Conservation (phyloP, 1,140 invertebrate genomes). For the Drosophila navojoa region DNA sequence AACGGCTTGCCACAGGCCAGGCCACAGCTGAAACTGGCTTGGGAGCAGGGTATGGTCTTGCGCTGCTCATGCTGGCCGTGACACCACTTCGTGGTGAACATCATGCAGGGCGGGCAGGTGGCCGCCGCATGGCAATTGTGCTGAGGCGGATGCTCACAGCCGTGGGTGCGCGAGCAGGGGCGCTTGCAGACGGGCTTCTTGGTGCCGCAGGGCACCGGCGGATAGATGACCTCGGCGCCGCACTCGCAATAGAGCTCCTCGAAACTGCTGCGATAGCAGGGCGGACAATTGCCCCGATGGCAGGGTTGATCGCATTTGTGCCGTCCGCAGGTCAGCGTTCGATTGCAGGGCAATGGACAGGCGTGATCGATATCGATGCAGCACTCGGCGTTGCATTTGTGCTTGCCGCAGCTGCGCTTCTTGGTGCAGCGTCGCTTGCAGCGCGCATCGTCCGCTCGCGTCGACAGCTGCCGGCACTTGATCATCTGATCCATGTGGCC, state of each 20-base stretch:
- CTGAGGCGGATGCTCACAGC: conserved; percentile 91
- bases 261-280: conserved; percentile 93
- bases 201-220: conserved; percentile 96
- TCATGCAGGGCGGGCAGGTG: conserved; percentile 96
- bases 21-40: conserved; percentile 95
- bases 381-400: conserved; percentile 94
- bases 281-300: conserved; percentile 94
- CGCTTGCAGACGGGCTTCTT: conserved; percentile 91
- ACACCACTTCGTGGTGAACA: conserved; percentile 94
- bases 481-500: conserved; percentile 93
- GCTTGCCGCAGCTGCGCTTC: conserved; percentile 91
- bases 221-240: conserved; percentile 92
- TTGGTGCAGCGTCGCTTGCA: conserved; percentile 96
- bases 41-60: conserved; percentile 94
- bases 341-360: conserved; percentile 93
- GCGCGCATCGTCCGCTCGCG: conserved; percentile 88
- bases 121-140: conserved; percentile 87
- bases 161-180: conserved; percentile 90
- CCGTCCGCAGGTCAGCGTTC: conserved; percentile 91
- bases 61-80: conserved; percentile 95
- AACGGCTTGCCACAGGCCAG: conserved; percentile 91
- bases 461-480: conserved; percentile 89
- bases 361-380: conserved; percentile 94
- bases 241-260: conserved; percentile 97
- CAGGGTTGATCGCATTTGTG: conserved; percentile 95